Base-by-base conservation (phyloP, 2,113 vertebrate genomes). In the Cygnus atratus region DNA sequence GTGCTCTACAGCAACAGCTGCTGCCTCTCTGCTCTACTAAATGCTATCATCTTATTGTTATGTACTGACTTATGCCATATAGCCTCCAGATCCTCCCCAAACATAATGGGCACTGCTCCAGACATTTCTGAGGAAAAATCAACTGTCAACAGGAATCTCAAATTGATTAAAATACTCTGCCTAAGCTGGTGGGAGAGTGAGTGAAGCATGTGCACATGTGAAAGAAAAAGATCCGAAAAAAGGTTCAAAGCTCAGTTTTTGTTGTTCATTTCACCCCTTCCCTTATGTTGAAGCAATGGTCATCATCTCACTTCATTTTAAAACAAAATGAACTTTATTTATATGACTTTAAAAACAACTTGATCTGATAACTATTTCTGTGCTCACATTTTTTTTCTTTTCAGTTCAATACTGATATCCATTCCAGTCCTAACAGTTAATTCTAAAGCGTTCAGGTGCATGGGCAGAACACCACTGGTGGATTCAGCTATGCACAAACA, bases 181-280 rank as follows among this genome's bases (percentile, higher is more conserved):
- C 48, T 24, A 48, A 15, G 6, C 61, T 41, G 0, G 20, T 25
- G 37, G 50, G 22, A 28, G 9, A 63, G 24, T 0, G 17, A 31
- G 57, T 3, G 26, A 87, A 65, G 22, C 12, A 10, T 11, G 15
- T 9, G n/a, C 0, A 3, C 26, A 33, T 1, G 5, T 15, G 37
- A 44, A n/a, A 43, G n/a, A 57, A 19, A 67, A 63, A n/a, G 25
- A 35, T 6, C 39, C n/a, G 22, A 61, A 46, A 52, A 26, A 18
- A 62, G 8, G 43, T 21, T 35, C 46, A 21, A n/a, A 78, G 52
- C 37, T 78, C 44, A 33, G 50, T 35, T 54, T 43, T 26, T 28
- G 11, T 13, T 28, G 39, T 39, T 78, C n/a, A 14, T 9, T 41
- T 68, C 20, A 13, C 17, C 50, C 35, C 18, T 29, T 7, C 66